Conservation (phyloP, 2,797 vertebrate species). For the Australoheros facetus region DNA sequence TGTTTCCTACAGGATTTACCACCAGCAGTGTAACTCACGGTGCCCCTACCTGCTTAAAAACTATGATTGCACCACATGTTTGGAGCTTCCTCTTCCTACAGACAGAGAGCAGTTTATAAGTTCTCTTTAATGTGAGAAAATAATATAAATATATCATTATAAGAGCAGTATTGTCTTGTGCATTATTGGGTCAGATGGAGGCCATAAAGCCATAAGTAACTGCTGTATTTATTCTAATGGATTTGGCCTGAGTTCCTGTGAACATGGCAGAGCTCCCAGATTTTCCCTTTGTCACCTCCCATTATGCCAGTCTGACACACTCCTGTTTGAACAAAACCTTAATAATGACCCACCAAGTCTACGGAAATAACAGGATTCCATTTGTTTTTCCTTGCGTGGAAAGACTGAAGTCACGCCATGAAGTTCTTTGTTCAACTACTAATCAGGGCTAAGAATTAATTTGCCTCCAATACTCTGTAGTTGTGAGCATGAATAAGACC, state of each 20-base stretch:
- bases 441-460: slow-evolving; percentile 49
- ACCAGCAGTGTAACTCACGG: slow-evolving; percentile 3
- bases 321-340: slow-evolving; percentile 40
- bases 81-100: slow-evolving; percentile 11
- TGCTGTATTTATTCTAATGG: slow-evolving; percentile 26
- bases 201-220: too few species aligned
- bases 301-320: slow-evolving; percentile 26
- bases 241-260: slow-evolving; percentile 41
- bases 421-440: slow-evolving; percentile 35
- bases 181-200: too few species aligned
- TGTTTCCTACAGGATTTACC: slow-evolving; percentile 37
- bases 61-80: slow-evolving; percentile 42
- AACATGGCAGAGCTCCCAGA: slow-evolving; percentile 55
- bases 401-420: slow-evolving; percentile 13
- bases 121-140: slow-evolving; percentile 7
- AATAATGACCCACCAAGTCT: slow-evolving; percentile 14
- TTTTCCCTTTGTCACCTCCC: slow-evolving; percentile 36
- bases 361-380: slow-evolving; percentile 7
- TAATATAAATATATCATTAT: slow-evolving; percentile 17
- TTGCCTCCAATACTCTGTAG: slow-evolving; percentile 18
- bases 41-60: slow-evolving; percentile 29
- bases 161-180: background rate
- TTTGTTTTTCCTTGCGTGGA: background rate
- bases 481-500: slow-evolving; percentile 45
- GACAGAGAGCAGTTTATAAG: background rate